Evolutionary conservation across 2,113 vertebrate species (phyloP), one percentile per base, ranked within the genome.

Genomic region (Tonatia bakeri): DNA sequence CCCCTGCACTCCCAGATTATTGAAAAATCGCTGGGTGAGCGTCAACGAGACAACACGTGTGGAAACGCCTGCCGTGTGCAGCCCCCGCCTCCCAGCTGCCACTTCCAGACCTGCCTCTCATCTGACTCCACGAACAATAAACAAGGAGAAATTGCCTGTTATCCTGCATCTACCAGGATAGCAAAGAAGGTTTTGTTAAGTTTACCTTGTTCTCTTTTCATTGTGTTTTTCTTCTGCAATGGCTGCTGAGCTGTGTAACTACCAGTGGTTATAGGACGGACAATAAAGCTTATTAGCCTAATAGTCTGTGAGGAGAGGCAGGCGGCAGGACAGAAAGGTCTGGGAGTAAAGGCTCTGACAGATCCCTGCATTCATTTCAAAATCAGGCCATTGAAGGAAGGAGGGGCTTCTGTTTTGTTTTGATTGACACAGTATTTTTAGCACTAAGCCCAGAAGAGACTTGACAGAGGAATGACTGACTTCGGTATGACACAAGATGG

Each of bases 211-310:
- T 98, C 95, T 93, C 97, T 92, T 96, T 90, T 94, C 96, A 88
- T 98, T 96, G 96, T 76, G 84, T 82, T 96, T 97, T 98, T 75
- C 43, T 95, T 97, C 93, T 87, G 73, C 93, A 96, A 93, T 79
- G 79, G 24, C 64, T 73, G 96, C 97, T 96, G 96, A 97, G 96
- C 97, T 98, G 96, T 98, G 91, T 97, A 98, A 97, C 64, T 31
- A 93, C 64, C 69, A 14, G 47, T 54, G 17, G 93, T 95, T 97
- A 97, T 90, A 96, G 97, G 98, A 97, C 92, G 97, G 93, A 97
- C 96, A 97, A 97, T 98, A 98, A 98, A 98, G 92, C 97, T 98
- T 98, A 98, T 98, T 98, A 98, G 95, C 50, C 24, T 97, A 97
- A 98, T 98, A 98, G 98, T 80, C 86, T 75, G 33, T 87, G 90